Conservation (phyloP, 2,113 vertebrate genomes). For the Amazona vittata region DNA sequence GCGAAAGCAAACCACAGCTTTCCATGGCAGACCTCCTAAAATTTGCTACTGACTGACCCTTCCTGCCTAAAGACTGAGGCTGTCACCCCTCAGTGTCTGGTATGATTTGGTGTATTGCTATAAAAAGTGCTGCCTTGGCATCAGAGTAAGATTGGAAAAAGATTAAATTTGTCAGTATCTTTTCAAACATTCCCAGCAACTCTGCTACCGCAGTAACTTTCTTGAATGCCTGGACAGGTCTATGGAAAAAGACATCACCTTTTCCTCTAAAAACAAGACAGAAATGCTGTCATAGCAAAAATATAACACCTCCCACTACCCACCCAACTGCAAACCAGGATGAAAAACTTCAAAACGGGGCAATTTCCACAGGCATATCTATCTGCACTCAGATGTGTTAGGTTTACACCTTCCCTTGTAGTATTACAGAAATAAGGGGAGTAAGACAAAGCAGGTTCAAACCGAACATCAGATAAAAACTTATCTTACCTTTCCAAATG, state of each 20-base stretch:
- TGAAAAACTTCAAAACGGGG: neutral
- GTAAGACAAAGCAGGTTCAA: neutral
- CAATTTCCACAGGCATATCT: neutral
- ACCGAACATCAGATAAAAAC: neutral
- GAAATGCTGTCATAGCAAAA: neutral
- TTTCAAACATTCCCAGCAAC: neutral
- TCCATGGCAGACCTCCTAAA: neutral
- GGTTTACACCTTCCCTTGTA: neutral
- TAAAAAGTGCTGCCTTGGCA: neutral
- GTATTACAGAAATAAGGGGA: neutral
- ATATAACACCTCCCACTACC: neutral
- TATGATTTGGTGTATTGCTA: neutral
- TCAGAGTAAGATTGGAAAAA: neutral
- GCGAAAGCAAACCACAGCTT: neutral
- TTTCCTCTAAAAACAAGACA: neutral
- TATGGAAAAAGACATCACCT: neutral
- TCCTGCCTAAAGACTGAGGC: neutral
- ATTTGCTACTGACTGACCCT: neutral
- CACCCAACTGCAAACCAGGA: neutral
- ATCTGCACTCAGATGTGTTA: neutral
- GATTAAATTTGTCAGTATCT: neutral
- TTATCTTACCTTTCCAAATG: constrained; percentile 91
- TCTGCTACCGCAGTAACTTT: neutral
- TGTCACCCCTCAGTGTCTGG: neutral
- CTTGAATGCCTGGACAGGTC: neutral